Evolutionary conservation across 2,113 vertebrate genomes (phyloP).

Genomic region (Uria aalge): DNA sequence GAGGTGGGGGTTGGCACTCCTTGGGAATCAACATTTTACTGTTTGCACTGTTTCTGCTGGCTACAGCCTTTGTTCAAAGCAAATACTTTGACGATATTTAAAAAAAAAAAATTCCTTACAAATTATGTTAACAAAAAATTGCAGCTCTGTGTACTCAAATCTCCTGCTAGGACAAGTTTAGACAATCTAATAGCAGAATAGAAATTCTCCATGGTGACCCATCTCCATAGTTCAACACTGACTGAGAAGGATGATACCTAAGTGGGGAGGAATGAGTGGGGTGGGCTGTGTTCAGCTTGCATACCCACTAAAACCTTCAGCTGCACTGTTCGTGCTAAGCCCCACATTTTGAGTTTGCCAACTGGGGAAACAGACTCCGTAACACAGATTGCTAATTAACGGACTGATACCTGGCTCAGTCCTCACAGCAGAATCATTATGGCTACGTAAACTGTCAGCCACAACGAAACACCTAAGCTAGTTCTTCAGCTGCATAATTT

Average conservation of each 20-base stretch:
- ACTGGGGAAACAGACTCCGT: accelerated
- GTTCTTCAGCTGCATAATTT: neutral
- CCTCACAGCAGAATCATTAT: neutral
- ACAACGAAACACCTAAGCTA: neutral
- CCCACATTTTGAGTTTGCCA: neutral
- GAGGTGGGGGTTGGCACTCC: neutral
- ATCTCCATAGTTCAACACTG: neutral
- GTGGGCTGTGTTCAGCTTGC: neutral
- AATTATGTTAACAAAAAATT: neutral
- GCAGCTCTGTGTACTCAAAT: neutral
- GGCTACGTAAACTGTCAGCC: neutral
- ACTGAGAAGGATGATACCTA: neutral
- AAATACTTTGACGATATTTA: neutral
- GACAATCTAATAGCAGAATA: neutral
- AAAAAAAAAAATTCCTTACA: neutral
- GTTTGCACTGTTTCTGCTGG: neutral
- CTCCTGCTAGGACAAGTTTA: neutral
- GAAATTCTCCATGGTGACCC: neutral
- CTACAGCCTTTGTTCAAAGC: neutral
- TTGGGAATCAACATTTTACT: slow-evolving; percentile 58
- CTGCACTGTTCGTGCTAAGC: neutral
- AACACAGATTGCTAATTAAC: neutral
- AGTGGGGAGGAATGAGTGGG: neutral
- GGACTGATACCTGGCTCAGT: neutral
- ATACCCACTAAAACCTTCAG: neutral